These are phyloP conservation scores for Buceros bicornis DNA, from an alignment of 2,797 vertebrate species.

Conservation along the genomic window DNA sequence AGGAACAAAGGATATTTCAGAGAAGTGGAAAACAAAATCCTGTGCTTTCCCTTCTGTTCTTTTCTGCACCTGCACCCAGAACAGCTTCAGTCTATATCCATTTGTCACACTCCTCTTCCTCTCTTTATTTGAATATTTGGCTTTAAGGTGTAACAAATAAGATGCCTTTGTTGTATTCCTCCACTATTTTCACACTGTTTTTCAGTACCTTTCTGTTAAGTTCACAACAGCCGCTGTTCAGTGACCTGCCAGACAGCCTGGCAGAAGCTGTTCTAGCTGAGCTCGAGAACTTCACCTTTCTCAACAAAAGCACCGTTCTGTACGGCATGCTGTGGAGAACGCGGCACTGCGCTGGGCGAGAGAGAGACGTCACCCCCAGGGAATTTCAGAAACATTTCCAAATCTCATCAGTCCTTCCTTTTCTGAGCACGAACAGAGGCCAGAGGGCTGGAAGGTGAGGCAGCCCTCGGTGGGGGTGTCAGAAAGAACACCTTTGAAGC, in stretches of 20 bases:
- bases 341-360: neutral
- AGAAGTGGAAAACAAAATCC: conserved; percentile 6
- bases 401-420: neutral
- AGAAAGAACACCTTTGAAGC: fast-evolving
- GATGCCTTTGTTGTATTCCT: neutral
- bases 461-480: fast-evolving
- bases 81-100: neutral
- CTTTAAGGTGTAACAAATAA: neutral
- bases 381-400: neutral
- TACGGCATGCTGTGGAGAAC: fast-evolving
- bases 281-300: neutral
- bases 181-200: neutral
- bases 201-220: neutral
- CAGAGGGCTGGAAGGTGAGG: neutral
- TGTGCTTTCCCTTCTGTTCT: neutral
- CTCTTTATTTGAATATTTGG: neutral
- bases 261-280: neutral
- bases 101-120: fast-evolving
- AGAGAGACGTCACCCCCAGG: neutral
- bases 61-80: conserved; percentile 10
- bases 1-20: conserved; percentile 44
- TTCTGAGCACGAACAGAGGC: neutral
- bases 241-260: neutral
- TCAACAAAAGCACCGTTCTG: neutral
- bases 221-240: fast-evolving